Conservation (phyloP, 2,888 invertebrate species). For the Ectobius pallidus region DNA sequence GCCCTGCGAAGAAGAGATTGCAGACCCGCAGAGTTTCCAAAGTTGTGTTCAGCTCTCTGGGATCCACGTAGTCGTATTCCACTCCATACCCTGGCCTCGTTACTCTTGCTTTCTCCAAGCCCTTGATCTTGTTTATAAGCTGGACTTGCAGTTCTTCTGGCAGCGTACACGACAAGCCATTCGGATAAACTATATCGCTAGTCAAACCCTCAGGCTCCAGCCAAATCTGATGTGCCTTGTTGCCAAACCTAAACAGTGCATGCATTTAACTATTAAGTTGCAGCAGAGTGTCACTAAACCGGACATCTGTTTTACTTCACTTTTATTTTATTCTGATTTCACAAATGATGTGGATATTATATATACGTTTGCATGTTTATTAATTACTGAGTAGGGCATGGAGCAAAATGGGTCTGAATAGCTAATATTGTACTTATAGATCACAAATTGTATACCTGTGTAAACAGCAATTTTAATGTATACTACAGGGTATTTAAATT, state of each 20-base stretch:
- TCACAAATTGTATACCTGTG: too few species aligned
- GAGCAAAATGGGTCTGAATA: too few species aligned
- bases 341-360: too few species aligned
- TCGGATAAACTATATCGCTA: conserved; percentile 79
- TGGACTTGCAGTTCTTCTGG: conserved; percentile 76
- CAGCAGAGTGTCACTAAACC: too few species aligned
- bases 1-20: conserved; percentile 83
- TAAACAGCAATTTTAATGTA: too few species aligned
- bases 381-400: too few species aligned
- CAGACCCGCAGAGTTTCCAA: conserved; percentile 75
- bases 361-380: too few species aligned
- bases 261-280: too few species aligned
- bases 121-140: conserved; percentile 70
- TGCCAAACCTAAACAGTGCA: conserved; percentile 66
- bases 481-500: too few species aligned
- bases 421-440: too few species aligned
- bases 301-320: too few species aligned
- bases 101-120: conserved; percentile 74
- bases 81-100: conserved; percentile 79
- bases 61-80: conserved; percentile 88
- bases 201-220: conserved; percentile 86
- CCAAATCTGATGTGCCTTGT: conserved; percentile 75
- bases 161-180: conserved; percentile 84
- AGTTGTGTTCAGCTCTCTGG: conserved; percentile 73
- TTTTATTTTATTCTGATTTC: too few species aligned